A percentile compares a stretch with the other conserved stretches of the same genome.
These are phyloP conservation scores for Drosophila obscura DNA, from an alignment of 1,140 invertebrate genomes.

Conservation along the genomic window DNA sequence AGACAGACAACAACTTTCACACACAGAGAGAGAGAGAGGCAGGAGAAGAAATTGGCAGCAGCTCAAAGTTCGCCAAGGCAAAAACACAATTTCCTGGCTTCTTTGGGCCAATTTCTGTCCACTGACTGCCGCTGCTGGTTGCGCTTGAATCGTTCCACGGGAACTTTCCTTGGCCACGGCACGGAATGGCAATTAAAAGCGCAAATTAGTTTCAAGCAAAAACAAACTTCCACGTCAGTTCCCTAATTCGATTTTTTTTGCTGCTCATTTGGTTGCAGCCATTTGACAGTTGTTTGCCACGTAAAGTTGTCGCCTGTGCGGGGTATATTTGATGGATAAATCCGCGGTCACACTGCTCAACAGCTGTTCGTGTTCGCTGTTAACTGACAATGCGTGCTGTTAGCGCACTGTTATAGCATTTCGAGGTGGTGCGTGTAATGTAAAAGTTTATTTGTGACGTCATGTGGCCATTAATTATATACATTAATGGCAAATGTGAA, in stretches of 20 bases:
- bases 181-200: conserved; percentile 50
- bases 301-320: conserved; percentile 46
- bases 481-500: too few species aligned
- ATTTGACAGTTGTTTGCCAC: conserved; percentile 71
- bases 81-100: conserved; percentile 32
- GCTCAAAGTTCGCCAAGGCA: conserved; percentile 68
- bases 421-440: too few species aligned
- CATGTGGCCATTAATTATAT: conserved; percentile 54
- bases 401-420: too few species aligned
- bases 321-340: conserved; percentile 1
- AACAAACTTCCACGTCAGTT: conserved; percentile 83
- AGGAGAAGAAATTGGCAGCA: conserved; percentile 28
- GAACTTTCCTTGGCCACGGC: conserved; percentile 30
- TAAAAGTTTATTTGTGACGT: too few species aligned
- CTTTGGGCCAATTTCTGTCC: conserved; percentile 33
- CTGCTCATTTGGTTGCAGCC: conserved; percentile 50
- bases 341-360: neutral
- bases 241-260: conserved; percentile 75
- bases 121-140: conserved; percentile 22
- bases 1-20: conserved; percentile 67
- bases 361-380: neutral
- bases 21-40: conserved; percentile 18
- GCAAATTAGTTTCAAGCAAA: conserved; percentile 59
- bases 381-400: too few species aligned
- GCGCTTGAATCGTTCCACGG: conserved; percentile 21